phyloP scores from a whole-genome alignment of 1,140 invertebrate genomes.

The Cryptotermes secundus region DNA sequence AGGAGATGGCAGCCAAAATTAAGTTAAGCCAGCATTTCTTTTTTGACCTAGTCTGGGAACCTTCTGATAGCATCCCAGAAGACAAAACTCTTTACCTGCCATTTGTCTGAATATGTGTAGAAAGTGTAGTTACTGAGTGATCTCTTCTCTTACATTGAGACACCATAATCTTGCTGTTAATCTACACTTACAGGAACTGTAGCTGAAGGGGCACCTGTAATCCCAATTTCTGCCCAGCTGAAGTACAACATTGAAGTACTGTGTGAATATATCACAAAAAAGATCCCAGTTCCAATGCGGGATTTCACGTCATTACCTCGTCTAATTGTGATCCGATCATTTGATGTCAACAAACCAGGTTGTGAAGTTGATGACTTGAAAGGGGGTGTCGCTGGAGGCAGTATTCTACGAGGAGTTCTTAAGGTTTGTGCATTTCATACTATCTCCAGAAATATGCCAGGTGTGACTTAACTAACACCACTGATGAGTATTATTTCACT shows the following conservation, averaged over 20 bases:
- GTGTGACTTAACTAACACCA: no score
- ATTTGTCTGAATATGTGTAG: no score
- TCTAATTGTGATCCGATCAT: constrained; percentile 97
- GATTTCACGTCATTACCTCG: constrained; percentile 96
- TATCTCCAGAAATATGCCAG: neutral
- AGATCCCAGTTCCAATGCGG: constrained; percentile 93
- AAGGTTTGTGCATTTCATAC: constrained; percentile 62
- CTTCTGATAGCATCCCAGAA: no score
- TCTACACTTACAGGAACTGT: constrained; percentile 74
- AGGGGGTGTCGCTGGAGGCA: constrained; percentile 98
- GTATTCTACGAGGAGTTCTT: constrained; percentile 92
- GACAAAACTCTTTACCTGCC: no score
- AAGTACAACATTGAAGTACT: constrained; percentile 99
- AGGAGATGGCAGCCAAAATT: no score
- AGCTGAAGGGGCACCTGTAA: constrained; percentile 95
- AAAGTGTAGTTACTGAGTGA: no score
- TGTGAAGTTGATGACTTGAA: constrained; percentile 98
- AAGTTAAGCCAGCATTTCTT: no score
- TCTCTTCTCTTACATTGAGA: neutral
- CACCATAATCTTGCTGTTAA: neutral
- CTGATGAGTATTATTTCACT: no score
- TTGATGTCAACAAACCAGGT: constrained; percentile 99
- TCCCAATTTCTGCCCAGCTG: constrained; percentile 98
- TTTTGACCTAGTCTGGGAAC: no score
- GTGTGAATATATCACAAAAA: constrained; percentile 97